phyloP scores from a whole-genome alignment of 2,797 vertebrate species.

The Simalia tracyae region DNA sequence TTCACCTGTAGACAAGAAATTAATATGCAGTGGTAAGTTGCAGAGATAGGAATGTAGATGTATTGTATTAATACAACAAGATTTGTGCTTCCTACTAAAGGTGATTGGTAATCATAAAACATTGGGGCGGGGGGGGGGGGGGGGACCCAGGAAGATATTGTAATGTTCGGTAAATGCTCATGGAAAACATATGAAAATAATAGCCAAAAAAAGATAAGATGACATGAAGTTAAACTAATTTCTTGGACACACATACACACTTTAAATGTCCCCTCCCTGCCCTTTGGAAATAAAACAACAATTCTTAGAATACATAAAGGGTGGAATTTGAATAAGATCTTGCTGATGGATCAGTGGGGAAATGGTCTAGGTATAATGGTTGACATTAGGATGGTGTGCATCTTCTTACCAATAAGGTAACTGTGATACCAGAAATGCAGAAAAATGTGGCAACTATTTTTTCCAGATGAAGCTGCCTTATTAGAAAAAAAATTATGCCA shows the following conservation, averaged over 20 bases:
- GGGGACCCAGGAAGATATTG: not conserved
- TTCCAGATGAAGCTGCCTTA: conserved; percentile 28
- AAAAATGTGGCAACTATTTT: conserved; percentile 21
- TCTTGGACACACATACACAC: conserved; percentile 50
- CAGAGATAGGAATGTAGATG: not conserved
- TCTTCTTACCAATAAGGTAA: conserved; percentile 55
- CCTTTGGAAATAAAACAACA: conserved; percentile 56
- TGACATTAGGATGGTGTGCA: conserved; percentile 55
- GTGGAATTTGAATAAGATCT: conserved; percentile 55
- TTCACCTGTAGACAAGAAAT: not conserved
- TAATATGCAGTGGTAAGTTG: not conserved
- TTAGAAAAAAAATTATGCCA: conserved; percentile 49
- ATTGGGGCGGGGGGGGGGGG: conserved; percentile 24
- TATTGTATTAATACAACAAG: not conserved
- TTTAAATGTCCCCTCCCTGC: not conserved
- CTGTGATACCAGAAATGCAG: conserved; percentile 4
- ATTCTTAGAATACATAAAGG: conserved; percentile 71
- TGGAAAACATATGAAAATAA: conserved; percentile 49
- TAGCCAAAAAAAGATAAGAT: conserved; percentile 53
- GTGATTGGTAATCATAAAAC: conserved; percentile 61
- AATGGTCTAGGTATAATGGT: conserved; percentile 36
- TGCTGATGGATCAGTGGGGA: conserved; percentile 20
- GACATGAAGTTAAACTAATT: conserved; percentile 47
- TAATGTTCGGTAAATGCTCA: conserved; percentile 47
- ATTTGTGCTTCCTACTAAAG: not conserved